Evolutionary conservation across 2,797 vertebrate genomes (phyloP).

Genomic region (Silurus aristotelis): DNA sequence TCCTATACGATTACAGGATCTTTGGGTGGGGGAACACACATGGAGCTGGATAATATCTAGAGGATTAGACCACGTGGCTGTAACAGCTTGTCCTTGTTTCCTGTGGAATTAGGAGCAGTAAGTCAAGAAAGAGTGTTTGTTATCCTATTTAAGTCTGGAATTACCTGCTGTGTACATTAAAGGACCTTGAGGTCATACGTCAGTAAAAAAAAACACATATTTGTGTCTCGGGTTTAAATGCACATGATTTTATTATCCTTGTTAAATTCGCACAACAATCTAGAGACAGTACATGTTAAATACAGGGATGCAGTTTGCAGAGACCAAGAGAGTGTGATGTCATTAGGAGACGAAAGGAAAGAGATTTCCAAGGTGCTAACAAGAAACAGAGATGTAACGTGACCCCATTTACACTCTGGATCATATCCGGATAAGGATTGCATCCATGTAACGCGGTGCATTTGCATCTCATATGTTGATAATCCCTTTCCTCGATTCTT

Average conservation of each 20-base stretch:
- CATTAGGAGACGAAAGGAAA: constrained; percentile 33
- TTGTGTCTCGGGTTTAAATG: constrained; percentile 9
- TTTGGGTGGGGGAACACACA: neutral
- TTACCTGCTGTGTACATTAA: too few species aligned
- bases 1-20: neutral
- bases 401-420: constrained; percentile 12
- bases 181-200: neutral
- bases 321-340: constrained; percentile 41
- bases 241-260: constrained; percentile 69
- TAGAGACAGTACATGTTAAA: constrained; percentile 63
- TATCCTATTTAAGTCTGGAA: neutral
- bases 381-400: neutral
- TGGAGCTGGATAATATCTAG: neutral
- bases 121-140: neutral
- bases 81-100: neutral
- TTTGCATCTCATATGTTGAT: neutral
- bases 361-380: constrained; percentile 18
- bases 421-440: neutral
- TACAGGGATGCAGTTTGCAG: constrained; percentile 64
- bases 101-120: neutral
- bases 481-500: neutral
- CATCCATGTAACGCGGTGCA: neutral
- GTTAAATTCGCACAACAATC: constrained; percentile 67
- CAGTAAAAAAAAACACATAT: too few species aligned
- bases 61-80: constrained; percentile 4